A percentile compares a stretch with the other conserved stretches of the same genome.
These are phyloP conservation scores for Drosophila formosana DNA, from an alignment of 2,888 invertebrate species.

Conservation along the genomic window DNA sequence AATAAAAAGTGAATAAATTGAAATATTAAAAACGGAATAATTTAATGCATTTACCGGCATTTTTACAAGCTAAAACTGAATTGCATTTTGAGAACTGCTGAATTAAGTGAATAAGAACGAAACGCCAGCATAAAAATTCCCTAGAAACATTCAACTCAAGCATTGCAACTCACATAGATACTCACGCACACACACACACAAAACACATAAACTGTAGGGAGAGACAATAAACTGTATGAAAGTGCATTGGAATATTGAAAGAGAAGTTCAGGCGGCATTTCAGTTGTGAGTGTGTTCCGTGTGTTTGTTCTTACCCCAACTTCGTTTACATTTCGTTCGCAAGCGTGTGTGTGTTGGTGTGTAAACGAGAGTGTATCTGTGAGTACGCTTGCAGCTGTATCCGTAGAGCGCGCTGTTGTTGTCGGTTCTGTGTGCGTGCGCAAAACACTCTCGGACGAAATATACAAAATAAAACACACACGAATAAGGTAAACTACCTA, in stretches of 20 bases:
- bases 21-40: slow-evolving; percentile 1
- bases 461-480: slow-evolving; percentile 34
- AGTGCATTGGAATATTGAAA: slow-evolving; percentile 47
- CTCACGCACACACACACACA: slow-evolving; percentile 15
- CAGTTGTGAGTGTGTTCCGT: slow-evolving; percentile 9
- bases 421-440: slow-evolving; percentile 50
- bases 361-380: slow-evolving; percentile 30
- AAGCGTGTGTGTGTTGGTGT: slow-evolving; percentile 10
- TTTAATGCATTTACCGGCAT: slow-evolving; percentile 63
- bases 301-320: slow-evolving; percentile 42
- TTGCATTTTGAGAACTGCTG: slow-evolving; percentile 20
- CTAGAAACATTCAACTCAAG: slow-evolving; percentile 38
- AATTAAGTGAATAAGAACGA: slow-evolving; percentile 56
- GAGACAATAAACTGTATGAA: slow-evolving; percentile 39
- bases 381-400: slow-evolving; percentile 31
- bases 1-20: slow-evolving; percentile 1
- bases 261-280: slow-evolving; percentile 54
- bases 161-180: slow-evolving; percentile 14
- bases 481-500: slow-evolving; percentile 76
- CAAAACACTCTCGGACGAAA: slow-evolving; percentile 58
- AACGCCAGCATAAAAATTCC: slow-evolving; percentile 67
- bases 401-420: slow-evolving; percentile 42
- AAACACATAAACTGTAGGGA: not conserved
- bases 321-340: slow-evolving; percentile 9
- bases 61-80: slow-evolving; percentile 15